These are phyloP conservation scores for Notolepis coatsorum DNA, from an alignment of 2,797 vertebrate species.

Conservation along the genomic window DNA sequence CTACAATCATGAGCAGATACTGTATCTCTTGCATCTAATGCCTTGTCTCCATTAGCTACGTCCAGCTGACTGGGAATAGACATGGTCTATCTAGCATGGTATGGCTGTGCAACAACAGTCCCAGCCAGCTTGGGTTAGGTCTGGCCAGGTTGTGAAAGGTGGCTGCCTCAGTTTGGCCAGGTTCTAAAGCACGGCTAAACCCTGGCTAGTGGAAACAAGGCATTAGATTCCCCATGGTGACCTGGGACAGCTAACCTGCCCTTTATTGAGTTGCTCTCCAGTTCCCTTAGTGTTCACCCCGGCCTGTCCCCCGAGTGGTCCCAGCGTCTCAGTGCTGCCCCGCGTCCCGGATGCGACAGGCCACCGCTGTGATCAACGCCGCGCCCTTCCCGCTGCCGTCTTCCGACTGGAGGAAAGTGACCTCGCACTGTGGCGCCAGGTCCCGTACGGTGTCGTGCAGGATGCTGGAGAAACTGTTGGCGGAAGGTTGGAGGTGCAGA, in stretches of 20 bases:
- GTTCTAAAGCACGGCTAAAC: too few relatives aligned
- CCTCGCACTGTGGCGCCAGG: slow-evolving; percentile 90
- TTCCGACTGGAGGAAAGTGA: slow-evolving; percentile 92
- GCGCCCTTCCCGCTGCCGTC: slow-evolving; percentile 97
- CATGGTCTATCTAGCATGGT: too few relatives aligned
- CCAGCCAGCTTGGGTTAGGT: too few relatives aligned
- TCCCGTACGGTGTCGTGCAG: slow-evolving; percentile 90
- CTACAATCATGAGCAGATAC: not conserved
- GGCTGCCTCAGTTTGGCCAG: too few relatives aligned
- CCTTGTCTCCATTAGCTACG: too few relatives aligned
- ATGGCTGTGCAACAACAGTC: too few relatives aligned
- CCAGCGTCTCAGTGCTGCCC: slow-evolving; percentile 65
- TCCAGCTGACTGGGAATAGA: too few relatives aligned
- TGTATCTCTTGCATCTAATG: not conserved
- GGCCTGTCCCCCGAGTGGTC: not conserved
- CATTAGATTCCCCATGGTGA: slow-evolving; percentile 3
- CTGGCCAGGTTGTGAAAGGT: too few relatives aligned
- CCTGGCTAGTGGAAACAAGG: too few relatives aligned
- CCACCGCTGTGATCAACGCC: slow-evolving; percentile 94
- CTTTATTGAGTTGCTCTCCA: not conserved
- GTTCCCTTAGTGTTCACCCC: too few relatives aligned
- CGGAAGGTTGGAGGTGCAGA: too few relatives aligned
- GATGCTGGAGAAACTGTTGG: slow-evolving; percentile 88
- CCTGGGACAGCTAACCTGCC: not conserved
- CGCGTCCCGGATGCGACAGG: slow-evolving; percentile 87